Evolutionary conservation across 2,797 vertebrate species (phyloP).

Genomic region (Sarcoramphus papa): DNA sequence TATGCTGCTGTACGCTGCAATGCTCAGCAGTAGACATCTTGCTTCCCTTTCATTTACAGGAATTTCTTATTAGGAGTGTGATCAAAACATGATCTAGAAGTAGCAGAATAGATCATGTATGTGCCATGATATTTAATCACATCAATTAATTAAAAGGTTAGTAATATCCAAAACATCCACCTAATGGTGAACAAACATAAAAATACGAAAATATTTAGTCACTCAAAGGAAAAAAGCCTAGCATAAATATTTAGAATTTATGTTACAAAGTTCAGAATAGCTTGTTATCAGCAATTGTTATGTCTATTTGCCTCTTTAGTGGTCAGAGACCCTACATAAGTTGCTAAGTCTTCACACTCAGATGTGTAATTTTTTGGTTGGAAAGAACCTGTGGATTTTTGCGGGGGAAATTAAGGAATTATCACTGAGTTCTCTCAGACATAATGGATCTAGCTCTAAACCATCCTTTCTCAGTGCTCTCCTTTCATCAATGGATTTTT

Average conservation of each 20-base stretch:
- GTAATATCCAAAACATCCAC: background rate
- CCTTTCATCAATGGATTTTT: background rate
- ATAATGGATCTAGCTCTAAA: background rate
- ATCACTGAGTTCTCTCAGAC: background rate
- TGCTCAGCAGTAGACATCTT: background rate
- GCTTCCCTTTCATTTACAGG: background rate
- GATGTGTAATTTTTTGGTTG: background rate
- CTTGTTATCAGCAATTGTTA: background rate
- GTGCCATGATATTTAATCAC: background rate
- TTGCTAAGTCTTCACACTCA: background rate
- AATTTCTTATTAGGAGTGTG: background rate
- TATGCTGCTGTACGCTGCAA: background rate
- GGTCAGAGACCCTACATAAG: background rate
- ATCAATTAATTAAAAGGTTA: background rate
- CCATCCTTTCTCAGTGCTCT: background rate
- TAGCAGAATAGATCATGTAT: background rate
- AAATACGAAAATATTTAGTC: background rate
- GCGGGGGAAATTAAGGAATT: background rate
- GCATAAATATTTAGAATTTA: background rate
- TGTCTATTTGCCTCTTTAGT: background rate
- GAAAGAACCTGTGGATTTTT: background rate
- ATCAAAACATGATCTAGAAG: background rate
- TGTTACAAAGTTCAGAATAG: background rate
- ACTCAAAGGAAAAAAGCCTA: background rate
- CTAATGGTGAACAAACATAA: background rate